These are phyloP conservation scores for Ophion obscuratus DNA, from an alignment of 2,888 invertebrate species.

Conservation along the genomic window DNA sequence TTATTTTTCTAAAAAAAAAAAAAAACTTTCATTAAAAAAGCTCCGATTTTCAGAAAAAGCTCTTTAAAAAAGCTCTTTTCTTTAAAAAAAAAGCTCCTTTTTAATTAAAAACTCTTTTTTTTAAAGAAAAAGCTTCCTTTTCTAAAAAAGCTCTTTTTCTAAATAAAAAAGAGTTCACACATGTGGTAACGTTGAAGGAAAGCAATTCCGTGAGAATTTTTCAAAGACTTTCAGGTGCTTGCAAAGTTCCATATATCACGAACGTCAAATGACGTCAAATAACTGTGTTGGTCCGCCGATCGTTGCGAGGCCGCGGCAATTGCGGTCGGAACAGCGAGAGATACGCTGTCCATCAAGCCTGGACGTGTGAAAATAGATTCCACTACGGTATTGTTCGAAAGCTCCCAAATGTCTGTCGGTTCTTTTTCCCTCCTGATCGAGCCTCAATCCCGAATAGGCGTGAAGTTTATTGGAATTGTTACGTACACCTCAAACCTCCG, in stretches of 20 bases:
- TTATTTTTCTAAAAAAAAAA: too few relatives aligned
- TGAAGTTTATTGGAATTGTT: slow-evolving; percentile 48
- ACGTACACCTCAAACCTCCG: slow-evolving; percentile 1
- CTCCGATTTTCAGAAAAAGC: too few relatives aligned
- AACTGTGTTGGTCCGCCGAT: slow-evolving; percentile 2
- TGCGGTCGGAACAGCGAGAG: slow-evolving; percentile 38
- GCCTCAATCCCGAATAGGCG: slow-evolving; percentile 42
- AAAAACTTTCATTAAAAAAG: too few relatives aligned
- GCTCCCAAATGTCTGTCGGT: slow-evolving; percentile 66
- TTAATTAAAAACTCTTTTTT: too few relatives aligned
- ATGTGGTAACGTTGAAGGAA: not conserved
- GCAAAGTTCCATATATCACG: slow-evolving; percentile 5
- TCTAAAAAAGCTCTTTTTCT: too few relatives aligned
- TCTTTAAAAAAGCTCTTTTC: too few relatives aligned
- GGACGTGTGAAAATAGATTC: slow-evolving; percentile 60
- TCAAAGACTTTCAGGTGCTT: not conserved
- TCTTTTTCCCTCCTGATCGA: slow-evolving; percentile 59
- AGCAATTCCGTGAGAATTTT: not conserved
- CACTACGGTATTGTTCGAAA: slow-evolving; percentile 68
- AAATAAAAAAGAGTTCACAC: not conserved
- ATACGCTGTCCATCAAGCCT: slow-evolving; percentile 29
- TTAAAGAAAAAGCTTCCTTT: too few relatives aligned
- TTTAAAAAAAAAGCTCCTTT: too few relatives aligned
- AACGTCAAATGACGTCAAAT: slow-evolving; percentile 30
- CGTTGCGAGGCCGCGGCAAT: slow-evolving; percentile 23